phyloP scores from a whole-genome alignment of 2,113 vertebrate species.

The Malurus elegans region DNA sequence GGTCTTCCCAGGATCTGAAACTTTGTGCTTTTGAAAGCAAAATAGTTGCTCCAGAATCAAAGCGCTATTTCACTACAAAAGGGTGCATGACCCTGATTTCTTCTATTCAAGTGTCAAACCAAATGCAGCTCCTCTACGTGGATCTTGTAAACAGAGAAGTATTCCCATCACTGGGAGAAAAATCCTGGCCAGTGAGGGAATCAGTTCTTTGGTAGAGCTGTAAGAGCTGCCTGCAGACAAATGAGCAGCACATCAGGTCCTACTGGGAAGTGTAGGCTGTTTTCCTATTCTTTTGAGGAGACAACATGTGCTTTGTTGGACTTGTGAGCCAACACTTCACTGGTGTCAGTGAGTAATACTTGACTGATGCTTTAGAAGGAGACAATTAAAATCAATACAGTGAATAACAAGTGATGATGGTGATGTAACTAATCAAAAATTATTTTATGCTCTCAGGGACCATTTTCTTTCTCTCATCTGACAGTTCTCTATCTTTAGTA shows the following conservation, averaged over 20 bases:
- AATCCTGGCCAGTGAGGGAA: neutral
- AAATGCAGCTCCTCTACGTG: neutral
- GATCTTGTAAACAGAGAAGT: neutral
- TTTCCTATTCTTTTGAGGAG: neutral
- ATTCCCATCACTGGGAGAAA: neutral
- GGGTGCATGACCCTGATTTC: neutral
- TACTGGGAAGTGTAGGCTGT: neutral
- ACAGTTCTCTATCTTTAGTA: neutral
- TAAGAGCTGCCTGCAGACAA: neutral
- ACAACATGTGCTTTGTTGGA: neutral
- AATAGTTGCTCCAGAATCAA: neutral
- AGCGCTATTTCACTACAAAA: neutral
- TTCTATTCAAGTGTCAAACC: neutral
- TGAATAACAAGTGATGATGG: slow-evolving; percentile 2
- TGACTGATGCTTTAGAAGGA: slow-evolving; percentile 13
- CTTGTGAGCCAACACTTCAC: neutral
- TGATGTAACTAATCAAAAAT: slow-evolving; percentile 21
- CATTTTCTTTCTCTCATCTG: neutral
- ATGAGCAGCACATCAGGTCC: neutral
- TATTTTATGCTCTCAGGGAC: slow-evolving; percentile 3
- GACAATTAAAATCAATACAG: slow-evolving; percentile 7
- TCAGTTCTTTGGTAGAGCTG: neutral
- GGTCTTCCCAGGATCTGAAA: neutral
- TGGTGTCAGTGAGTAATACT: slow-evolving; percentile 17
- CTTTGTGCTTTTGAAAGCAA: neutral